Evolutionary conservation across 2,113 vertebrate genomes (phyloP).

Genomic region (Crotalus tigris): DNA sequence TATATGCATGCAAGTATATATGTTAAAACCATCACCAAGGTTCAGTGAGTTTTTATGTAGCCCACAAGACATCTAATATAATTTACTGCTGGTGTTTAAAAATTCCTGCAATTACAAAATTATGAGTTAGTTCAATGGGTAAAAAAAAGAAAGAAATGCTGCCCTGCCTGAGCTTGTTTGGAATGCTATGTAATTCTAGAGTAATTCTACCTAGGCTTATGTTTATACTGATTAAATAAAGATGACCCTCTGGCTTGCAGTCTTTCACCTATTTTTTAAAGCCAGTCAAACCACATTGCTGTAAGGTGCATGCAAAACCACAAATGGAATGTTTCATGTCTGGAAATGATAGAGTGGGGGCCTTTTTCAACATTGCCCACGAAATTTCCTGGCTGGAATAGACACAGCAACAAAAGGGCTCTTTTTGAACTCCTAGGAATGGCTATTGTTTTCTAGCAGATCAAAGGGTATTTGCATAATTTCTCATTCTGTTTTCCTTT

Average conservation of each 20-base stretch:
- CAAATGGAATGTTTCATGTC: background rate
- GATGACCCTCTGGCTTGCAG: slow-evolving; percentile 2
- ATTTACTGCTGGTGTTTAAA: background rate
- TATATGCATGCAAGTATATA: background rate
- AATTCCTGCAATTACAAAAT: background rate
- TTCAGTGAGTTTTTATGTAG: background rate
- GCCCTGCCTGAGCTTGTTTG: slow-evolving; percentile 7
- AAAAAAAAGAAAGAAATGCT: background rate
- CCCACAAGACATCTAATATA: background rate
- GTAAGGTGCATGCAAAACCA: background rate
- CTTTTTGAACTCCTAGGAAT: background rate
- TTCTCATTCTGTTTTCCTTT: background rate
- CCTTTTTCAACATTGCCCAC: background rate
- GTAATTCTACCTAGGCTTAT: slow-evolving; percentile 1
- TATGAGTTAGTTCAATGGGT: background rate
- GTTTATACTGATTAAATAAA: slow-evolving; percentile 31
- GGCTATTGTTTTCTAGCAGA: background rate
- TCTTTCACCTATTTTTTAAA: slow-evolving; percentile 19
- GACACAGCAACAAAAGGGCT: background rate
- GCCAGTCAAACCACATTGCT: background rate
- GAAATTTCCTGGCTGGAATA: background rate
- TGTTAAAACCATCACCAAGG: background rate
- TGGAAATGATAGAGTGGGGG: background rate
- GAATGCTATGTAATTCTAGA: slow-evolving; percentile 3
- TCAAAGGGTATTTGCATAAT: background rate